Base-by-base conservation (phyloP, 2,113 vertebrate genomes). In the Symphodus melops region DNA sequence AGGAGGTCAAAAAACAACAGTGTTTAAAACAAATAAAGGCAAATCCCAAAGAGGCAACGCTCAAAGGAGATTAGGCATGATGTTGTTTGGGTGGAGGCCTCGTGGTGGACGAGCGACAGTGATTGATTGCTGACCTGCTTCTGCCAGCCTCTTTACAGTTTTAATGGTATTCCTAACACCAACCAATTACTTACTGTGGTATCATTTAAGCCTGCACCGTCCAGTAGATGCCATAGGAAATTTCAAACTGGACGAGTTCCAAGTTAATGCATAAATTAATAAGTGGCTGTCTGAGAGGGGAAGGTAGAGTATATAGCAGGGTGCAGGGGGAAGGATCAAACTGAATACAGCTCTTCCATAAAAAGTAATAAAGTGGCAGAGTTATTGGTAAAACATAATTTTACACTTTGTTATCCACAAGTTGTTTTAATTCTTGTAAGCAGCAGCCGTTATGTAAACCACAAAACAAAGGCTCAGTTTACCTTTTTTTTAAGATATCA, bases 241-340 rank as follows among this genome's bases (percentile, higher is more conserved):
- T 88, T 77, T 90, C 53, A 5, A 78, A 67, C 87, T 91, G 93
- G 93, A 93, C 77, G 72, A 41, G 70, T 62, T 93, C 92, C 93
- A 94, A 92, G 57, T 88, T 86, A 92, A 92, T 92, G 90, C 86
- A 93, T 92, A 91, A 92, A 92, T 94, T 85, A 92, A 86, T 87
- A 88, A 44, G 61, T 20, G 52, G 51, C 75, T 75, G 61, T 41
- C 53, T 61, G 68, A n/a, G 51, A 62, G 17, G 57, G 64, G 68
- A 57, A 59, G 53, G 77, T 82, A 75, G 66, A 78, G 72, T 62
- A 58, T 62, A 56, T 53, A 19, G 60, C 72, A n/a, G 57, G 49
- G 60, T 9, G 12, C 49, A 51, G 54, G 7, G 51, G 7, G n/a
- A 66, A 59, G 52, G 44, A 36, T 51, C 37, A 64, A 79, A 74